phyloP scores from a whole-genome alignment of 2,888 invertebrate species.

The Isotomurus palustris region DNA sequence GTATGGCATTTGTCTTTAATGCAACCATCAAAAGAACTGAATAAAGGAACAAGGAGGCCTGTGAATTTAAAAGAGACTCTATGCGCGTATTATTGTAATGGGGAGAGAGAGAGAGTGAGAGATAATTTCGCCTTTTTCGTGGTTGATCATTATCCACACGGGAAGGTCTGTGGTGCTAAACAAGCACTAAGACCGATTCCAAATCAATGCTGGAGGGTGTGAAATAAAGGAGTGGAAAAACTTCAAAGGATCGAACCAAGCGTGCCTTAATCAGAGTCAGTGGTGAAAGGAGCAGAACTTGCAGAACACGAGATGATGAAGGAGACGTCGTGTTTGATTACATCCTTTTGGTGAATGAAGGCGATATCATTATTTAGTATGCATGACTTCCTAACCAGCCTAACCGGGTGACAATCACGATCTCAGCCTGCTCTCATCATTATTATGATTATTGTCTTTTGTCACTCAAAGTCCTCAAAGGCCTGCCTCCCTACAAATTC shows the following conservation, averaged over 20 bases:
- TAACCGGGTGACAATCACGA: slow-evolving; percentile 9
- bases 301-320: slow-evolving; percentile 4
- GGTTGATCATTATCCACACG: background rate
- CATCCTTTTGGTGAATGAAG: background rate
- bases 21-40: too few species aligned
- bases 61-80: too few species aligned
- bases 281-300: background rate
- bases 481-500: background rate
- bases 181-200: slow-evolving; percentile 2
- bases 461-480: background rate
- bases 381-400: slow-evolving; percentile 1
- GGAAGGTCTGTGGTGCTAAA: slow-evolving; percentile 1
- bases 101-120: too few species aligned
- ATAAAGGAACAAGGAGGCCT: too few species aligned
- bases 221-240: slow-evolving; percentile 10
- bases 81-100: too few species aligned
- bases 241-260: slow-evolving; percentile 14
- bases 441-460: slow-evolving; percentile 8
- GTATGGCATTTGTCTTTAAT: too few species aligned
- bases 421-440: background rate
- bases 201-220: slow-evolving; percentile 5
- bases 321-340: slow-evolving; percentile 7
- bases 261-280: slow-evolving; percentile 14
- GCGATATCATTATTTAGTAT: background rate
- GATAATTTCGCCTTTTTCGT: background rate